phyloP scores from a whole-genome alignment of 2,113 vertebrate species.

The Phrynosoma blainvillii region DNA sequence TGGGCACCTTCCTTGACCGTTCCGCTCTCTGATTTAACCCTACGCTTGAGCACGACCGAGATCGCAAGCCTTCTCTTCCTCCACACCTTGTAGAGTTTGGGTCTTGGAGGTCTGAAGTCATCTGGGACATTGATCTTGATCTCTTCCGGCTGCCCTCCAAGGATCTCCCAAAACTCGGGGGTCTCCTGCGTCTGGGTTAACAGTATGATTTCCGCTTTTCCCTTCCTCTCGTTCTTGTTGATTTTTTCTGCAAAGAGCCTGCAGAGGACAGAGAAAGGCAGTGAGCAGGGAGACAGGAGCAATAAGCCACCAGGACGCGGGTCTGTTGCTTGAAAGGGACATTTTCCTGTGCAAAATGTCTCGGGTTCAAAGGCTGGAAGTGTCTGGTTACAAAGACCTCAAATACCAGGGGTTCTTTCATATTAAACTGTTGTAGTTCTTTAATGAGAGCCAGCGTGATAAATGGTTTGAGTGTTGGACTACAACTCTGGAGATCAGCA shows the following conservation, averaged over 20 bases:
- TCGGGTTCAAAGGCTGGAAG: background rate
- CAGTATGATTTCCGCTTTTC: conserved; percentile 88
- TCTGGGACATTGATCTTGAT: conserved; percentile 90
- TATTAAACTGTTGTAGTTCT: no score
- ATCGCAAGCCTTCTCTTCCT: no score
- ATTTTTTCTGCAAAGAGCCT: conserved; percentile 98
- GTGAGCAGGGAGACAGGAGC: background rate
- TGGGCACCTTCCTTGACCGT: no score
- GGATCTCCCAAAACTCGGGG: conserved; percentile 88
- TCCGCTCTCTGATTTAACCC: no score
- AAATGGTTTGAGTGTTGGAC: no score
- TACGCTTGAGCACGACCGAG: background rate
- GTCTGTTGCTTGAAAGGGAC: no score
- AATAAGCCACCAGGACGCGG: background rate
- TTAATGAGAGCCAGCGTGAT: no score
- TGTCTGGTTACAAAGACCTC: background rate
- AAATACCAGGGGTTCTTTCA: no score
- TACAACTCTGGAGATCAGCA: no score
- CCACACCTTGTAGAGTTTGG: conserved; percentile 95
- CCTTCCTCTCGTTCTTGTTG: conserved; percentile 96
- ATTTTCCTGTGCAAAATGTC: background rate
- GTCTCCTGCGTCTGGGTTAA: conserved; percentile 87
- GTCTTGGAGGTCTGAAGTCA: conserved; percentile 87
- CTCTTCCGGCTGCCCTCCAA: conserved; percentile 92
- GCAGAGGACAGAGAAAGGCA: fast-evolving